Evolutionary conservation across 2,113 vertebrate species (phyloP).

Genomic region (Uria aalge): DNA sequence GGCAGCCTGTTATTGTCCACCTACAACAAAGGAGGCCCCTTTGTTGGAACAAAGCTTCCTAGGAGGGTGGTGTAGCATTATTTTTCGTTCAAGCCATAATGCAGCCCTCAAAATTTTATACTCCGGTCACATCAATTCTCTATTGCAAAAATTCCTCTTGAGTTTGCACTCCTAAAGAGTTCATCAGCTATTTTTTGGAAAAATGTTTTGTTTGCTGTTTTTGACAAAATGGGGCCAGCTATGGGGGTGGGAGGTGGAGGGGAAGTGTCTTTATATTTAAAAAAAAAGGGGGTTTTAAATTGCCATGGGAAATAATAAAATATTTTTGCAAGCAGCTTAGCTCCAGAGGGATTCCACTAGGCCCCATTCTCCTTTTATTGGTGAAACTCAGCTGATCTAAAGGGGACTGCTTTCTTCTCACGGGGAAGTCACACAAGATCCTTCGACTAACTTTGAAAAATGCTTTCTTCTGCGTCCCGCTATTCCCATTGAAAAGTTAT

Average conservation of each 20-base stretch:
- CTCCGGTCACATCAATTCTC: not conserved
- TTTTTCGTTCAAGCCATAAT: not conserved
- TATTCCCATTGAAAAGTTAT: not conserved
- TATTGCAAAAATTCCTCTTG: not conserved
- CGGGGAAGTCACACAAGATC: not conserved
- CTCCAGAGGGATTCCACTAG: not conserved
- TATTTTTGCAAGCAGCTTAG: not conserved
- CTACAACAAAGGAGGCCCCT: not conserved
- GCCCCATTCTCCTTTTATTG: not conserved
- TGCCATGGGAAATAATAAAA: not conserved
- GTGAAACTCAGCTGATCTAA: not conserved
- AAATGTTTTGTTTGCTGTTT: not conserved
- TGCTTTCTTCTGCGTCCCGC: not conserved
- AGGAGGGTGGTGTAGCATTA: not conserved
- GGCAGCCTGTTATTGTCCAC: not conserved
- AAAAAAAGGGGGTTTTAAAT: not conserved
- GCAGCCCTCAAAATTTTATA: not conserved
- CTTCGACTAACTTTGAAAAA: not conserved
- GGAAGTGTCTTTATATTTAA: not conserved
- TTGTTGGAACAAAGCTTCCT: not conserved
- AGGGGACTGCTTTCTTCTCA: not conserved
- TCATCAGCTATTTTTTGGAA: not conserved
- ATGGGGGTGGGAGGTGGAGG: rapidly evolving
- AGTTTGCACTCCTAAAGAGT: not conserved
- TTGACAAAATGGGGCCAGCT: not conserved